Base-by-base conservation (phyloP, 2,888 invertebrate genomes). In the Apamea sordens region DNA sequence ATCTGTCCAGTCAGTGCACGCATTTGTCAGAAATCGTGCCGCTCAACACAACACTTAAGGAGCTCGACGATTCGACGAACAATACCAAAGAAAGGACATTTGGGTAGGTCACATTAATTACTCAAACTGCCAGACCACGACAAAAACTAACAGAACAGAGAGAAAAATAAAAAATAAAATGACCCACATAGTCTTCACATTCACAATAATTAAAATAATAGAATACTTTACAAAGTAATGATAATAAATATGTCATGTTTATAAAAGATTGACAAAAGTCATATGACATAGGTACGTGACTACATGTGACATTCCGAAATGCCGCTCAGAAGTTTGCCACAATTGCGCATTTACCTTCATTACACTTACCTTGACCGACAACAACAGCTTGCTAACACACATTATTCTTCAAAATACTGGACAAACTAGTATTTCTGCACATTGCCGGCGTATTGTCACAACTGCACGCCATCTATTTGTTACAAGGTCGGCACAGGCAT, bases 381-480 rank as follows among this genome's bases (percentile, higher is more conserved):
- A 53, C 59, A 32, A 11, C 8, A 61, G 24, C 61, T 80, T 28
- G 28, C 61, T 80, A 24, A 28, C 56, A 15, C 28, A 47, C 41
- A 47, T n/a, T n/a, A 72, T 2, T 21, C 11, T 63, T 63, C 53
- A 47, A 67, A 85, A 80, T 50, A 28, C 73, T 68, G 59, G 36
- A 61, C 82, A 36, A 73, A 81, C 80, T 76, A n/a, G 80, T 84
- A 88, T 78, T 89, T 77, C 84, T 89, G 89, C 79, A 73, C 53
- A 36, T 64, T 67, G 47, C 79, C 69, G 64, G 59, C 7, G 41
- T 65, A 73, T 72, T 81, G 89, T 83, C 83, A 88, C 86, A 88
- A 82, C 88, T 88, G 89, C 86, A 89, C 83, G 89, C 81, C 84
- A 80, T 74, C 79, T 84, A 89, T 88, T 83, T 70, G 83, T 78